A percentile compares a stretch with the other conserved stretches of the same genome.
Conservation (phyloP, 1,140 invertebrate genomes). For the Aphaenogaster ashmeadi region DNA sequence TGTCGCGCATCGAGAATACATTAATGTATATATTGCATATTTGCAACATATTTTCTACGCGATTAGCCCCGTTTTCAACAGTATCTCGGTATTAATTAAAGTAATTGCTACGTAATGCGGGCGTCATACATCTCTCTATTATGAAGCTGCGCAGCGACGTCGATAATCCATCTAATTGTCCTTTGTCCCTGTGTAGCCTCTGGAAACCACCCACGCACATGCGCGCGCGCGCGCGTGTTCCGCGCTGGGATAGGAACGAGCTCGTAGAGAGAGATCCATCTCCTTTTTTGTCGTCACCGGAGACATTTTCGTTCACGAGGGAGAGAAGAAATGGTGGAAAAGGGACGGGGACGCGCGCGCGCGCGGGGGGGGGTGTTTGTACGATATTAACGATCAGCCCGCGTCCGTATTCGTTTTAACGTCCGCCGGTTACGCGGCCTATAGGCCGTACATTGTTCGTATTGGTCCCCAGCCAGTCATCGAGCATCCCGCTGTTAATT, state of each 20-base stretch:
- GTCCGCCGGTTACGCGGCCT: conserved; percentile 17
- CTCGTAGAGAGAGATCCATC: conserved; percentile 60
- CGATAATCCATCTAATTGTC: conserved; percentile 72
- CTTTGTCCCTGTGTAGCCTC: conserved; percentile 53
- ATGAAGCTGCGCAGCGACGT: conserved; percentile 48
- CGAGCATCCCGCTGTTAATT: conserved; percentile 71
- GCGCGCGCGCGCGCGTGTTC: conserved; percentile 3
- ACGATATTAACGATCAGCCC: conserved; percentile 40
- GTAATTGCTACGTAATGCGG: conserved; percentile 57
- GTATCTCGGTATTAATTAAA: conserved; percentile 49
- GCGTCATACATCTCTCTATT: conserved; percentile 34
- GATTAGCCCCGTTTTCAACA: conserved; percentile 27
- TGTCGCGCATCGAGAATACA: conserved; percentile 7
- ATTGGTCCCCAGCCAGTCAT: conserved; percentile 76
- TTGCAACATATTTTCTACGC: conserved; percentile 37
- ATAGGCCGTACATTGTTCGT: conserved; percentile 51
- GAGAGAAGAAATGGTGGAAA: conserved; percentile 25
- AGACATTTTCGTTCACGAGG: conserved; percentile 5
- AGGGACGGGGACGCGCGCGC: background rate
- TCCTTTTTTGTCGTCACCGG: conserved; percentile 19
- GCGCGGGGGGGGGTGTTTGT: background rate
- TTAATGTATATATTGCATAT: conserved; percentile 1
- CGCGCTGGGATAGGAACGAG: background rate
- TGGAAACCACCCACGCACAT: conserved; percentile 1
- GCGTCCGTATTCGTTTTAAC: conserved; percentile 38